phyloP scores from a whole-genome alignment of 2,113 vertebrate genomes.

The Ameiurus melas region DNA sequence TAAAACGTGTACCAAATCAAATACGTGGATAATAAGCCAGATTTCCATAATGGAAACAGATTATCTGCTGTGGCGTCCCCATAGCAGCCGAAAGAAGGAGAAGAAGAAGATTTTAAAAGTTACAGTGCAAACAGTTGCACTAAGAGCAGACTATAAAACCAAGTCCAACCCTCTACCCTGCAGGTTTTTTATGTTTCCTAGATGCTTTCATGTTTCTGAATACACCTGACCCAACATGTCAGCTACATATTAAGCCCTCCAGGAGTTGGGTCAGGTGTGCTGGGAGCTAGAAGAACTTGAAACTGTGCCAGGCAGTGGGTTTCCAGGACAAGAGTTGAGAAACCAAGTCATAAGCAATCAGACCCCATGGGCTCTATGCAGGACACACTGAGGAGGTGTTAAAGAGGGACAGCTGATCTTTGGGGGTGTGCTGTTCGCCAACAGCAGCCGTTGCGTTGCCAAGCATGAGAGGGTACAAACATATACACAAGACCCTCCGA shows the following conservation, averaged over 20 bases:
- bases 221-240: constrained; percentile 11
- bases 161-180: too few species aligned
- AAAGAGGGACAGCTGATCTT: constrained; percentile 72
- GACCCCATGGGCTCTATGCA: constrained; percentile 1
- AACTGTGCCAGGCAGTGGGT: neutral
- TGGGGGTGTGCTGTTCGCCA: constrained; percentile 61
- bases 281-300: neutral
- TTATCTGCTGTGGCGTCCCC: too few species aligned
- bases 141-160: neutral
- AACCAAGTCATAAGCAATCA: neutral
- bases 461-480: constrained; percentile 65
- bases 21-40: too few species aligned
- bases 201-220: neutral
- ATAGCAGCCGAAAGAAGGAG: too few species aligned
- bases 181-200: neutral
- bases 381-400: constrained; percentile 43
- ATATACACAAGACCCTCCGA: constrained; percentile 63
- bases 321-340: constrained; percentile 15
- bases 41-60: too few species aligned
- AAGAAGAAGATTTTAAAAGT: neutral
- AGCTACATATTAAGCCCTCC: constrained; percentile 18
- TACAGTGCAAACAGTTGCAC: neutral
- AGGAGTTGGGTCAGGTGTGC: neutral
- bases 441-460: constrained; percentile 68
- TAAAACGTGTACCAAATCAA: too few species aligned